These are phyloP conservation scores for Mycteria americana DNA, from an alignment of 2,797 vertebrate genomes.

Conservation along the genomic window DNA sequence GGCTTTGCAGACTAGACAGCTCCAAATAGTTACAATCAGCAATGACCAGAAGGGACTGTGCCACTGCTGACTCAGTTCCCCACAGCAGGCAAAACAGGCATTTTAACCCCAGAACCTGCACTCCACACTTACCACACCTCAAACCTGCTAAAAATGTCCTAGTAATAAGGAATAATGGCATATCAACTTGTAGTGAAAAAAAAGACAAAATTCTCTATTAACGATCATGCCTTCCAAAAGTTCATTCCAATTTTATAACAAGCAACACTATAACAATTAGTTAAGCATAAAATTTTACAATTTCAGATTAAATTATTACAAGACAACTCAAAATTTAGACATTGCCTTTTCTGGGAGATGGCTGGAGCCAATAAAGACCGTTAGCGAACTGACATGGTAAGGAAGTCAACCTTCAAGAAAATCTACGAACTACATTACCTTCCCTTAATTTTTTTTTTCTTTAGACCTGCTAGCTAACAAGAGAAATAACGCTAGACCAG, in stretches of 20 bases:
- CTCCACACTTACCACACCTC: background rate
- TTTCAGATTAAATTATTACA: background rate
- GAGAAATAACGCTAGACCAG: background rate
- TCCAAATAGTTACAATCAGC: background rate
- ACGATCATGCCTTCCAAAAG: background rate
- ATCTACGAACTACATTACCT: fast-evolving
- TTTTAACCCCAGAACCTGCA: background rate
- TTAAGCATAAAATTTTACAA: background rate
- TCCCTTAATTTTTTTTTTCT: background rate
- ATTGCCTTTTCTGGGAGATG: background rate
- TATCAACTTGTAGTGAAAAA: background rate
- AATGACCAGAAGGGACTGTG: background rate
- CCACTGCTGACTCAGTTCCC: background rate
- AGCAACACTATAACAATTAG: background rate
- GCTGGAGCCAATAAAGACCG: background rate
- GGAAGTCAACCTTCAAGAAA: background rate
- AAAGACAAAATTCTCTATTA: background rate
- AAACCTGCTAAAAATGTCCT: background rate
- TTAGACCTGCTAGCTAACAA: background rate
- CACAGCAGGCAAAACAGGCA: background rate
- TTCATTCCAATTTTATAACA: background rate
- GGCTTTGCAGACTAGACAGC: background rate
- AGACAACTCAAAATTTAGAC: background rate
- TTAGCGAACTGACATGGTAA: fast-evolving
- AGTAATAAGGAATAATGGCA: background rate